A percentile compares a stretch with the other conserved stretches of the same genome.
These are phyloP conservation scores for Thalassoma bifasciatum DNA, from an alignment of 2,113 vertebrate species.

Conservation along the genomic window DNA sequence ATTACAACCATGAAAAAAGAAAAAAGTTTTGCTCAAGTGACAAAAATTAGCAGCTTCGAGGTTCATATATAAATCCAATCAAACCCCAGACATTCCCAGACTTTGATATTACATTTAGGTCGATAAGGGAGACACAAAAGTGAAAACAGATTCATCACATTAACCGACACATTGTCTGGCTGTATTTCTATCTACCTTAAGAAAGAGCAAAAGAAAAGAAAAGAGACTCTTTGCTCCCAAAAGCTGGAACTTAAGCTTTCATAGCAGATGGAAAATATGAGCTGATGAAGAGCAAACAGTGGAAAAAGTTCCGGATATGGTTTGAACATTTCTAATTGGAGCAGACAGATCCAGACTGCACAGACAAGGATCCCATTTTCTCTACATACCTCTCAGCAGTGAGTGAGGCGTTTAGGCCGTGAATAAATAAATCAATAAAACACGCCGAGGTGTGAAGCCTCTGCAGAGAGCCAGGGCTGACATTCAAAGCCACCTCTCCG, in stretches of 20 bases:
- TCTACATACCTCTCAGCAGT: slow-evolving; percentile 56
- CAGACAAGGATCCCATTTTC: slow-evolving; percentile 72
- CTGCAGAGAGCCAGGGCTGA: slow-evolving; percentile 12
- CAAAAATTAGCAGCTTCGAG: not conserved
- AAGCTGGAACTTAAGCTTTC: slow-evolving; percentile 54
- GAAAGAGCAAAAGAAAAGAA: slow-evolving; percentile 38
- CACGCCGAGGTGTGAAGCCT: slow-evolving; percentile 56
- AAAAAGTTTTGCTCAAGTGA: not conserved
- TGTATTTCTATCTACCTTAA: slow-evolving; percentile 21
- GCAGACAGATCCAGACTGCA: slow-evolving; percentile 68
- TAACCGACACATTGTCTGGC: slow-evolving; percentile 1
- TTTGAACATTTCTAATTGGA: slow-evolving; percentile 79
- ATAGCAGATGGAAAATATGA: slow-evolving; percentile 78
- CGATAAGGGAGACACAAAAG: slow-evolving; percentile 7
- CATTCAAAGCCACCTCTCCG: slow-evolving; percentile 17
- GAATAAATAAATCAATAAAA: slow-evolving; percentile 71
- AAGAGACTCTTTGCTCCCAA: slow-evolving; percentile 37
- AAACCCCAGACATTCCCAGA: not conserved
- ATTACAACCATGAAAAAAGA: not conserved
- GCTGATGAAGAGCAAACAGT: slow-evolving; percentile 64
- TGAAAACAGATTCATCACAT: slow-evolving; percentile 11
- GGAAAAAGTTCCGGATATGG: slow-evolving; percentile 68
- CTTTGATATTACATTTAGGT: not conserved
- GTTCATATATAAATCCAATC: not conserved
- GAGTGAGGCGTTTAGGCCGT: slow-evolving; percentile 34